phyloP scores from a whole-genome alignment of 2,113 vertebrate species.

The Osmerus mordax region DNA sequence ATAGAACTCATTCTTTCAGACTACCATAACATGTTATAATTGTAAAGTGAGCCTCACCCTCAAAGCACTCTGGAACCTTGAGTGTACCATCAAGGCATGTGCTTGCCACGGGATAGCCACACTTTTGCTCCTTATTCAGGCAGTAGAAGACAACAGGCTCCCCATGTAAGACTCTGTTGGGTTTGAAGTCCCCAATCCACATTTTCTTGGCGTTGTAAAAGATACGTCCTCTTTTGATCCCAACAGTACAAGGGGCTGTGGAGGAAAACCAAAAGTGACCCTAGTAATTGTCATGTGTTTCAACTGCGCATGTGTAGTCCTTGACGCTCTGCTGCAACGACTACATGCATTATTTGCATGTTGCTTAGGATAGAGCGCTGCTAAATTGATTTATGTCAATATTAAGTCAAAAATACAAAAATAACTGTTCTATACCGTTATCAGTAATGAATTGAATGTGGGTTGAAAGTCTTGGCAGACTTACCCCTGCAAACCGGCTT shows the following conservation, averaged over 20 bases:
- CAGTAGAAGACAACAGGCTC: constrained; percentile 83
- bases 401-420: too few relatives aligned
- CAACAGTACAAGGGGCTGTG: constrained; percentile 80
- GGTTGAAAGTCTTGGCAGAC: constrained; percentile 6
- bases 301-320: too few relatives aligned
- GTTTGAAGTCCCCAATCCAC: constrained; percentile 74
- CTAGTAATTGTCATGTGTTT: not conserved
- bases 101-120: constrained; percentile 76
- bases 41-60: constrained; percentile 63
- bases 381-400: too few relatives aligned
- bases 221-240: constrained; percentile 80
- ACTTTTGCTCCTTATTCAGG: constrained; percentile 77
- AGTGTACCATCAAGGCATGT: constrained; percentile 78
- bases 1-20: not conserved
- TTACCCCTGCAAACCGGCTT: constrained; percentile 82
- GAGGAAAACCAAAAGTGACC: constrained; percentile 12
- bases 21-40: not conserved
- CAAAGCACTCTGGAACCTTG: constrained; percentile 79
- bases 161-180: constrained; percentile 76
- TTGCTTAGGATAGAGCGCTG: too few relatives aligned
- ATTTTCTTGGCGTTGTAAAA: constrained; percentile 75
- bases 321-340: too few relatives aligned
- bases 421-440: too few relatives aligned
- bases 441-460: too few relatives aligned
- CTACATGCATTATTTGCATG: too few relatives aligned